These are phyloP conservation scores for Hylaeus volcanicus DNA, from an alignment of 1,140 invertebrate species.

Conservation along the genomic window DNA sequence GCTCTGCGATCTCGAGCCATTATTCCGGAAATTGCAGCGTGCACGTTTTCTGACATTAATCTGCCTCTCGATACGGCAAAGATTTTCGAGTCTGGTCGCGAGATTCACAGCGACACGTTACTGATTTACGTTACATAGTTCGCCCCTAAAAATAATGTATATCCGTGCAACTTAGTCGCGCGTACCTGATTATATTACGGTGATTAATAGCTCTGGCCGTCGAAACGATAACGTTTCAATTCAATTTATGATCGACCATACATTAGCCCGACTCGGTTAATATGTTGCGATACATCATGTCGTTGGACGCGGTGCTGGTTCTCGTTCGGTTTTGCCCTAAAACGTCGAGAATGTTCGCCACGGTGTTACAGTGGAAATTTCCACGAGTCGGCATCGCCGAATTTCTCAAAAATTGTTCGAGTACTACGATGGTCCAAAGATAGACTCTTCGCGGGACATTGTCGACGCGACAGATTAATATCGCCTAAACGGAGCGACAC, in stretches of 20 bases:
- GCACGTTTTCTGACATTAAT: background rate
- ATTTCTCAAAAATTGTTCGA: too few relatives aligned
- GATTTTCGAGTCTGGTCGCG: background rate
- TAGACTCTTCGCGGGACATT: too few relatives aligned
- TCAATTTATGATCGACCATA: slow-evolving; percentile 48
- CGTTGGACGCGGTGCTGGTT: background rate
- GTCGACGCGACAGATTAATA: too few relatives aligned
- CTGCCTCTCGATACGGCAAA: background rate
- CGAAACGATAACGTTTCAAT: slow-evolving; percentile 51
- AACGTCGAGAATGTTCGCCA: background rate
- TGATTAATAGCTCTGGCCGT: slow-evolving; percentile 37
- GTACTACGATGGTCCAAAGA: too few relatives aligned
- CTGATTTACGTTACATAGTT: slow-evolving; percentile 31
- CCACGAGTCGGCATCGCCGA: too few relatives aligned
- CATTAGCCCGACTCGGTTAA: slow-evolving; percentile 35
- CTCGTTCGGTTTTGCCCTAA: background rate
- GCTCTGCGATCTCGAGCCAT: background rate
- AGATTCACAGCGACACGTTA: slow-evolving; percentile 12
- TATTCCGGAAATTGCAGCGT: slow-evolving; percentile 25
- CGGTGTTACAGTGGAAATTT: too few relatives aligned
- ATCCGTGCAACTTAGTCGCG: slow-evolving; percentile 39
- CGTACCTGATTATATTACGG: slow-evolving; percentile 48
- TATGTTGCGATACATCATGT: slow-evolving; percentile 17
- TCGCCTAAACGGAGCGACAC: background rate
- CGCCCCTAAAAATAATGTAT: slow-evolving; percentile 31